phyloP scores from a whole-genome alignment of 2,113 vertebrate genomes.

The Lethenteron reissneri region DNA sequence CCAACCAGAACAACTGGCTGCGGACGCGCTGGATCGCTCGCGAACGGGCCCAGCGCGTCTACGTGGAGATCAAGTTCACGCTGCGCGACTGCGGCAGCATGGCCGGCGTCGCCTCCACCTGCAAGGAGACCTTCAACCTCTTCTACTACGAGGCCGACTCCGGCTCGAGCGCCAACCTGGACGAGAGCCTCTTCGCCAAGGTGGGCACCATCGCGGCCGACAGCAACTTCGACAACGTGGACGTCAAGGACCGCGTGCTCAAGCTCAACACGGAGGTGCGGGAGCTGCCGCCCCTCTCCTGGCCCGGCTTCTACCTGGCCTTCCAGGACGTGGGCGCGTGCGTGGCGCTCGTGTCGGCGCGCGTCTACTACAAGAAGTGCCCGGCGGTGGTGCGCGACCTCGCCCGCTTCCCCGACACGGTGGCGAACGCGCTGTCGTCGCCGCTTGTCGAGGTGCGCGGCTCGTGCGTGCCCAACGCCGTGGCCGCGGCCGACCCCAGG shows the following conservation, averaged over 20 bases:
- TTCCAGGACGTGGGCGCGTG: constrained; percentile 49
- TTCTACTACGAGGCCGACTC: constrained; percentile 47
- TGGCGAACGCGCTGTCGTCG: constrained; percentile 40
- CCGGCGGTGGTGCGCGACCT: constrained; percentile 35
- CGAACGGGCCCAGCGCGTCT: constrained; percentile 36
- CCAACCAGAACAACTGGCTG: constrained; percentile 49
- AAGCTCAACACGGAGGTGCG: constrained; percentile 47
- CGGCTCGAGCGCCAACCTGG: constrained; percentile 37
- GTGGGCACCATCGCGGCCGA: constrained; percentile 49
- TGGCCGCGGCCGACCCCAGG: constrained; percentile 25
- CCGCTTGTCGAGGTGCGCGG: constrained; percentile 40
- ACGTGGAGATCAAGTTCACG: constrained; percentile 52
- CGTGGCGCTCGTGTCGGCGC: constrained; percentile 40
- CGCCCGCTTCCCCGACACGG: constrained; percentile 40
- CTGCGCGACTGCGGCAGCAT: constrained; percentile 48
- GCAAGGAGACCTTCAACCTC: constrained; percentile 57
- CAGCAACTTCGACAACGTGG: constrained; percentile 48
- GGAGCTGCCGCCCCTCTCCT: constrained; percentile 39
- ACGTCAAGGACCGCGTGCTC: constrained; percentile 44
- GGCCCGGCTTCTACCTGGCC: constrained; percentile 46
- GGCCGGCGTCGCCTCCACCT: constrained; percentile 39
- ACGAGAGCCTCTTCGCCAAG: constrained; percentile 43
- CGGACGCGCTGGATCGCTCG: constrained; percentile 35
- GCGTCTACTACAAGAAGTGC: constrained; percentile 50
- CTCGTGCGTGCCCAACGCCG: constrained; percentile 34